Evolutionary conservation across 2,888 invertebrate genomes (phyloP).

Genomic region (Galeruca laticollis): DNA sequence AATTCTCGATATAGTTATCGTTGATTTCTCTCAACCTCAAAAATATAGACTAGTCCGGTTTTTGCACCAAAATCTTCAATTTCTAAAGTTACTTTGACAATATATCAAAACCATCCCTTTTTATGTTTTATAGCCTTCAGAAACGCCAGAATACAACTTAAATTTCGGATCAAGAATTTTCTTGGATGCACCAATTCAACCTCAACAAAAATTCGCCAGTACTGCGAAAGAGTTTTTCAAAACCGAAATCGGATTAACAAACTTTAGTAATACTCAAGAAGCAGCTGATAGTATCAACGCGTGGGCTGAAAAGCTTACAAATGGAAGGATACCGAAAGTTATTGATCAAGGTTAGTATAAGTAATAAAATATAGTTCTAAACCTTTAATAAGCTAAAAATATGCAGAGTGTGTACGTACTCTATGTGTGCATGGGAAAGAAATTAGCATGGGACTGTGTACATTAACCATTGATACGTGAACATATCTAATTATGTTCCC

Average conservation of each 20-base stretch:
- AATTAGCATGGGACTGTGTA: too few species aligned
- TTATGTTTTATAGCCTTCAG: slow-evolving; percentile 29
- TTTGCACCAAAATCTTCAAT: too few species aligned
- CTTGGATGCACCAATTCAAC: slow-evolving; percentile 69
- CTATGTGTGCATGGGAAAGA: too few species aligned
- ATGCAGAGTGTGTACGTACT: too few species aligned
- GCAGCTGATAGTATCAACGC: slow-evolving; percentile 78
- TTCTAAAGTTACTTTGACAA: too few species aligned
- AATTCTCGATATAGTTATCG: too few species aligned
- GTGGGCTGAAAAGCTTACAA: slow-evolving; percentile 84
- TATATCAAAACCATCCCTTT: neutral
- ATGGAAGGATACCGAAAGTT: slow-evolving; percentile 78
- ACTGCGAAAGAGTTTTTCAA: slow-evolving; percentile 75
- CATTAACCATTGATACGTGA: too few species aligned
- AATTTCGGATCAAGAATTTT: slow-evolving; percentile 75
- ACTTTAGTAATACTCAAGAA: slow-evolving; percentile 71
- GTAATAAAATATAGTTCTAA: neutral
- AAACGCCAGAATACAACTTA: slow-evolving; percentile 41
- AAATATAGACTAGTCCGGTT: too few species aligned
- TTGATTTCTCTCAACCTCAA: too few species aligned
- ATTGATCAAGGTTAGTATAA: slow-evolving; percentile 71
- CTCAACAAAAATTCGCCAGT: slow-evolving; percentile 74
- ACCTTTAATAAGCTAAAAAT: too few species aligned
- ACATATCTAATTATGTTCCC: too few species aligned
- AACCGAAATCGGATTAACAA: slow-evolving; percentile 73